These are phyloP conservation scores for Halisarca cf. caerulea DNA, from an alignment of 37 sponge, comb jelly and placozoan species.

Conservation along the genomic window DNA sequence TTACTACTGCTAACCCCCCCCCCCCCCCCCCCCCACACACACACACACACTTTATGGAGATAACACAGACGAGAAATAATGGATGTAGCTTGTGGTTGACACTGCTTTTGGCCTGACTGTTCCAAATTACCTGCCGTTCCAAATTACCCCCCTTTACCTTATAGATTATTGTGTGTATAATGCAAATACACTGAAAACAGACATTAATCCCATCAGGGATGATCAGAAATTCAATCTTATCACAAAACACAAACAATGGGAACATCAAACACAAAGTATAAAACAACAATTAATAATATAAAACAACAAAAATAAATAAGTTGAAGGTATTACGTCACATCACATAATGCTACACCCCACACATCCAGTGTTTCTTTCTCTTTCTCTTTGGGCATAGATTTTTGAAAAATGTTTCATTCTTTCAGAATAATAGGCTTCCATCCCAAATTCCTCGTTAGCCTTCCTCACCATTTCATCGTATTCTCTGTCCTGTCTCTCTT, in stretches of 20 bases:
- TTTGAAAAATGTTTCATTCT: background rate
- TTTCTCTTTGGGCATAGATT: background rate
- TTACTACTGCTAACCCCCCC: no score
- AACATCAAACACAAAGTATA: background rate
- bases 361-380: background rate
- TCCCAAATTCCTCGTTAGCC: conserved; percentile 41
- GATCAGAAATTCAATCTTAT: background rate
- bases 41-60: no score
- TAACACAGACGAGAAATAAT: no score
- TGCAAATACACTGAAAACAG: no score
- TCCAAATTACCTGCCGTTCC: no score
- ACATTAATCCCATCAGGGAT: no score
- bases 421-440: background rate
- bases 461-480: conserved; percentile 55
- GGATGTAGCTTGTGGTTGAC: no score
- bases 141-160: no score
- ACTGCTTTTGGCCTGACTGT: no score
- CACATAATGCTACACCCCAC: background rate
- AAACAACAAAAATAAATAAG: background rate
- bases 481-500: conserved; percentile 38
- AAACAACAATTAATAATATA: no score
- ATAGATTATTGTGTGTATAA: no score
- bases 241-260: background rate
- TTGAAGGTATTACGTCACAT: background rate
- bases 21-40: no score